Evolutionary conservation across 2,797 vertebrate species (phyloP).

Genomic region (Momotus momota): DNA sequence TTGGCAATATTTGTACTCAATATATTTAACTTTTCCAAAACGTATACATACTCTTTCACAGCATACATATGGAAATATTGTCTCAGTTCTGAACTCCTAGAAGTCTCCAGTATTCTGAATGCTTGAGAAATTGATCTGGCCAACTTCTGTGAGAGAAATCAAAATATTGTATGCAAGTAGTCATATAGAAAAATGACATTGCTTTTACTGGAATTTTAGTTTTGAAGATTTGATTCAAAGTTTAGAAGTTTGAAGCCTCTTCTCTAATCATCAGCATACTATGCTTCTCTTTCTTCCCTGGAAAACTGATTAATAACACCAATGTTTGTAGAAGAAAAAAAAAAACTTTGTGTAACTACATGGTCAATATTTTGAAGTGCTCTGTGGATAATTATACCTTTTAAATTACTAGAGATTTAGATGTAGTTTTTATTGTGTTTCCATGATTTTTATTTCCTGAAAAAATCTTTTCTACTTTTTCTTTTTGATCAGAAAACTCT

Average conservation of each 20-base stretch:
- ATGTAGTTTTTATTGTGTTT: neutral
- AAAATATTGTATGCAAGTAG: neutral
- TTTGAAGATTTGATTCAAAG: neutral
- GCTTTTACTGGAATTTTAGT: neutral
- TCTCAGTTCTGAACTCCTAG: neutral
- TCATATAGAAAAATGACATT: neutral
- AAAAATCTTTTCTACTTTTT: neutral
- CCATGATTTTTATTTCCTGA: neutral
- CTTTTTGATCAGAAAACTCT: neutral
- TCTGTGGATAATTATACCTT: neutral
- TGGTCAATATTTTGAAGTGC: neutral
- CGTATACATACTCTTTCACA: neutral
- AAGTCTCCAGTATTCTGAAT: neutral
- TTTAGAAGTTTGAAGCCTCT: neutral
- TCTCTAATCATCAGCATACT: neutral
- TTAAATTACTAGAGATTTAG: neutral
- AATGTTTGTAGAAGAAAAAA: neutral
- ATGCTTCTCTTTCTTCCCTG: neutral
- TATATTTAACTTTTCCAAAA: neutral
- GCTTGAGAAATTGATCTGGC: neutral
- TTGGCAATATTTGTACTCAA: neutral
- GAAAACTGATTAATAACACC: neutral
- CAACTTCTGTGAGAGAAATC: neutral
- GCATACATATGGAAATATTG: neutral
- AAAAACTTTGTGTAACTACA: neutral